Conservation (phyloP, 2,888 invertebrate genomes). For the Sesia bembeciformis region DNA sequence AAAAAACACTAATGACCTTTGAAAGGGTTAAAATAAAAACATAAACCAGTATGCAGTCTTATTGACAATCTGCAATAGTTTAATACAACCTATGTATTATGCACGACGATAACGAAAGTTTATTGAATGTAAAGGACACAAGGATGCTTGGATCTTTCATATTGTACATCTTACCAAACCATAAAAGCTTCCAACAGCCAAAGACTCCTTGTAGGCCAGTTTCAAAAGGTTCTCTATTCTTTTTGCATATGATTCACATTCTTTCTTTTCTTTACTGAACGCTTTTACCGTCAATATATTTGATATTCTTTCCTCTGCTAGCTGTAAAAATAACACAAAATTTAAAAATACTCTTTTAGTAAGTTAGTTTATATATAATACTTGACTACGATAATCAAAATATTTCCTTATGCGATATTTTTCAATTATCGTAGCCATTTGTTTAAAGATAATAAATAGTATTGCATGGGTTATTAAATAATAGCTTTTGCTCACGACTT, state of each 20-base stretch:
- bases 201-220: conserved; percentile 89
- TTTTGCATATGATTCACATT: conserved; percentile 79
- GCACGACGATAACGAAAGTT: neutral
- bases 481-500: no score
- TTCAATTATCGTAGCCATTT: no score
- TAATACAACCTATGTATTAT: no score
- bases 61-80: no score
- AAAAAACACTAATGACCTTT: neutral
- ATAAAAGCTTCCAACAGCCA: conserved; percentile 92
- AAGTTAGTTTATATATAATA: no score
- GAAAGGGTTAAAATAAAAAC: no score
- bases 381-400: no score
- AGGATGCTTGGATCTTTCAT: neutral
- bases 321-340: conserved; percentile 50
- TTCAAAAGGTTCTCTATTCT: conserved; percentile 82
- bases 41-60: no score
- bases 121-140: neutral
- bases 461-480: no score
- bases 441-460: no score
- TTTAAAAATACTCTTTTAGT: no score
- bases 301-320: conserved; percentile 92
- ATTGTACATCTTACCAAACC: conserved; percentile 78
- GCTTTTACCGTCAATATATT: conserved; percentile 95
- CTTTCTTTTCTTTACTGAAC: conserved; percentile 89
- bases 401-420: no score